Evolutionary conservation across 2,888 invertebrate species (phyloP), one percentile per base, ranked within the genome.

Genomic region (Drosophila kokeensis): DNA sequence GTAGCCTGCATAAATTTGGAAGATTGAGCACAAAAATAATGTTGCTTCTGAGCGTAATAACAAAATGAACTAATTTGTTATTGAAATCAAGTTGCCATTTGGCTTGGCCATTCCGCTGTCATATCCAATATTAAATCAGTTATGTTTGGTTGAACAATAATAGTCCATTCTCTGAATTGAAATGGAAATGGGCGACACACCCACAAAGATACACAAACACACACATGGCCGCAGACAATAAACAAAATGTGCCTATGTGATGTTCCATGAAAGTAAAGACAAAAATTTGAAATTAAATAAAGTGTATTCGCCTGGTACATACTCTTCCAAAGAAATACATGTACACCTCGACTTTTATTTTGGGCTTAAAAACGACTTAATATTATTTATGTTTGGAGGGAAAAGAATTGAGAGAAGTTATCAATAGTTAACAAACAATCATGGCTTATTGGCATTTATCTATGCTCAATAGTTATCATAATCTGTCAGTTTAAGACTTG

Each of bases 41-140:
- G 65, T 63, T 69, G 80, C 52, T 55, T 69, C 69, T 61, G 63
- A 64, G 61, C 64, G 62, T 73, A 81, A 77, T 77, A 83, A 79
- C 73, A 57, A 72, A 80, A 83, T 80, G 73, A 86, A 80, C 83
- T 82, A 86, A 83, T 86, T 86, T 82, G 73, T 76, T 67, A 68
- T 58, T 66, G 86, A 82, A 83, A 83, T 83, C 82, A 84, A 82
- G 77, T 80, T 84, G 73, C 64, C 78, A 71, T 71, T 82, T 67
- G 65, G 18, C 60, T 50, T 40, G 63, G 74, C 67, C 68, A 73
- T 76, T 71, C 40, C 69, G 60, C 66, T 62, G 75, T 73, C 72
- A 67, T 83, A 83, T 76, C 72, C 72, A 79, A 83, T 81, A 83
- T 85, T 74, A 81, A 83, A 85, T 83, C 81, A 83, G 83, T 76